Evolutionary conservation across 2,113 vertebrate species (phyloP).

Genomic region (Scolopax mira): DNA sequence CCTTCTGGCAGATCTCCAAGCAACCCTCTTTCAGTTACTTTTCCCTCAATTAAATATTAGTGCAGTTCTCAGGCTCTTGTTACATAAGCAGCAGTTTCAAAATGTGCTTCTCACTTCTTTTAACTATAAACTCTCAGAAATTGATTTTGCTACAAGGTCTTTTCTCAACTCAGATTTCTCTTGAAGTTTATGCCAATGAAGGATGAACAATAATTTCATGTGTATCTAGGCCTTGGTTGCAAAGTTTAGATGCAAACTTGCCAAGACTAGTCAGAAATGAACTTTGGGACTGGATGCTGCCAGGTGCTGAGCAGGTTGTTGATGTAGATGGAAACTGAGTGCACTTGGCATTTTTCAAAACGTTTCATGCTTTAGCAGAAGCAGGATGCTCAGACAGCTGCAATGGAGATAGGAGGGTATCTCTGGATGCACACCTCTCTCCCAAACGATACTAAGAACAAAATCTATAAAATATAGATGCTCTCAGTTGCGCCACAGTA

Average conservation of each 20-base stretch:
- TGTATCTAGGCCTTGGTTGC: background rate
- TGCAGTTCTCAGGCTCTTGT: conserved; percentile 67
- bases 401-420: background rate
- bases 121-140: conserved; percentile 30
- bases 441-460: background rate
- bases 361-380: background rate
- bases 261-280: background rate
- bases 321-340: background rate
- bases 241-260: background rate
- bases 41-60: conserved; percentile 74
- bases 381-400: background rate
- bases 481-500: background rate
- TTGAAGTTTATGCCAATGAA: background rate
- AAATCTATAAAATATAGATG: background rate
- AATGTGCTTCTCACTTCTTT: conserved; percentile 25
- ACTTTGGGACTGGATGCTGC: background rate
- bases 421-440: background rate
- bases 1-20: conserved; percentile 75
- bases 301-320: background rate
- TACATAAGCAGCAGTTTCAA: conserved; percentile 68
- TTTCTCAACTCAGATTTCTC: conserved; percentile 7
- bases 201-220: background rate
- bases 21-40: conserved; percentile 72
- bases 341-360: background rate
- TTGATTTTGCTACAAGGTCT: background rate